phyloP scores from a whole-genome alignment of 2,797 vertebrate genomes.

The Sparidentex hasta region DNA sequence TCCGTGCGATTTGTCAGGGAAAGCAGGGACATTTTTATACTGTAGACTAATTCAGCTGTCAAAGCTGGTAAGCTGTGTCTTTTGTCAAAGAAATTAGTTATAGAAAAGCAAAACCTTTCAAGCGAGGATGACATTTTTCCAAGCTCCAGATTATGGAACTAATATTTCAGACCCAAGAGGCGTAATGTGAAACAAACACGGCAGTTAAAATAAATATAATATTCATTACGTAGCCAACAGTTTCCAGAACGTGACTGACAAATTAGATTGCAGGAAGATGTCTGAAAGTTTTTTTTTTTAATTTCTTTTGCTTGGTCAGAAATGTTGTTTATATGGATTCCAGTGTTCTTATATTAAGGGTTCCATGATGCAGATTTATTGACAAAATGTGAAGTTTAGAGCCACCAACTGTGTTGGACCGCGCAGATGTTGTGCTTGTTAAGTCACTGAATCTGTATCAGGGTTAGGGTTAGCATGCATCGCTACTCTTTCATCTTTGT shows the following conservation, averaged over 20 bases:
- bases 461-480: no score
- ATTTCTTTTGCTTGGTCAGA: no score
- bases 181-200: constrained; percentile 6
- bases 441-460: no score
- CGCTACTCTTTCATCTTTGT: no score
- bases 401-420: no score
- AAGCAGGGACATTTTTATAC: constrained; percentile 35
- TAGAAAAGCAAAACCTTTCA: not conserved
- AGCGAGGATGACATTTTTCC: not conserved
- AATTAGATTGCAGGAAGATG: not conserved
- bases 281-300: not conserved
- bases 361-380: no score
- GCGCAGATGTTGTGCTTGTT: no score
- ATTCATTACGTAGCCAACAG: not conserved
- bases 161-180: constrained; percentile 5
- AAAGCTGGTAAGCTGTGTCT: constrained; percentile 7
- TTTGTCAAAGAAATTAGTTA: constrained; percentile 27
- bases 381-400: no score
- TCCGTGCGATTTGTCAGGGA: constrained; percentile 16
- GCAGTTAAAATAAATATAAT: not conserved
- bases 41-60: constrained; percentile 42
- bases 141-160: not conserved
- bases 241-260: not conserved
- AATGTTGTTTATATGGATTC: not conserved
- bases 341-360: no score